Percentiles rank a stretch among this genome's conserved stretches.
These are phyloP conservation scores for Drosophila anomalata DNA, from an alignment of 2,888 invertebrate species.

Conservation along the genomic window DNA sequence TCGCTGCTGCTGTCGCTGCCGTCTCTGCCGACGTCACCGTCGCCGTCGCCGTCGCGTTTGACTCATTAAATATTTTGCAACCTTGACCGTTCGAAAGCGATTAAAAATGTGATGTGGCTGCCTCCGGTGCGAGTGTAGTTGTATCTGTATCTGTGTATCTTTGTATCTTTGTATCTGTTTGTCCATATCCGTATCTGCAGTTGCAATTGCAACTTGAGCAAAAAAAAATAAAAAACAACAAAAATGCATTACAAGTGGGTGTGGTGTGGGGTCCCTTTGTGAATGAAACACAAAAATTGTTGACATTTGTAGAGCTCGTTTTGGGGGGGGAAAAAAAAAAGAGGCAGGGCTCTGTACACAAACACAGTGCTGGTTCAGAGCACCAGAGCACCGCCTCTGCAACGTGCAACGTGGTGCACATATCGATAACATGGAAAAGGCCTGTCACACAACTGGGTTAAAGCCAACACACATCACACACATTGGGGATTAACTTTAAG, in stretches of 20 bases:
- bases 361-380: no score
- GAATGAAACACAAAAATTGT: slow-evolving; percentile 48
- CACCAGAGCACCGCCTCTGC: no score
- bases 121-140: slow-evolving; percentile 2
- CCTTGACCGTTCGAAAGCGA: slow-evolving; percentile 81
- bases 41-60: slow-evolving; percentile 60
- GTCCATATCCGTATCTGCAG: slow-evolving; percentile 17
- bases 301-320: slow-evolving; percentile 15
- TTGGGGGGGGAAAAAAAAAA: neutral
- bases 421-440: slow-evolving; percentile 1
- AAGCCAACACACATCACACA: neutral
- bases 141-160: slow-evolving; percentile 24
- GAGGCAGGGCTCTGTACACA: neutral
- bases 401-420: neutral
- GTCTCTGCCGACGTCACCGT: slow-evolving; percentile 47
- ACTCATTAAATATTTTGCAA: slow-evolving; percentile 80
- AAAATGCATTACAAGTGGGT: neutral
- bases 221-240: neutral
- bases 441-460: slow-evolving; percentile 1
- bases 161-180: slow-evolving; percentile 12
- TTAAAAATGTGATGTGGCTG: slow-evolving; percentile 59
- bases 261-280: slow-evolving; percentile 27
- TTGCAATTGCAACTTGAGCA: slow-evolving; percentile 10
- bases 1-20: slow-evolving; percentile 23
- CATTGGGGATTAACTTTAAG: neutral